Percentiles rank a stretch among this genome's conserved stretches.
phyloP scores from a whole-genome alignment of 2,113 vertebrate species.

The Macquaria australasica region DNA sequence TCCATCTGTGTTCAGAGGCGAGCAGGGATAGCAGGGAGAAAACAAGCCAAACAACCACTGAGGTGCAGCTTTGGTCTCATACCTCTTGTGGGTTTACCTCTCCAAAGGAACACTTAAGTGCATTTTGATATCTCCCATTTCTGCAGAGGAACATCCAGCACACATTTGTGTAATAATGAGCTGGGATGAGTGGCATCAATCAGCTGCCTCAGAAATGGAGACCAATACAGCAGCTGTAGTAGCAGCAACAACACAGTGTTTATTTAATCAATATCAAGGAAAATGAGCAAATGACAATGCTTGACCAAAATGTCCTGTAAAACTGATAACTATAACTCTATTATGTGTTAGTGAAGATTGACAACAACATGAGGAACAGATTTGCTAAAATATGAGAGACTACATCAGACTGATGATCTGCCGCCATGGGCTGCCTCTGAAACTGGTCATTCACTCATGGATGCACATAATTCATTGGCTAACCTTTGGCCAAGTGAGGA shows the following conservation, averaged over 20 bases:
- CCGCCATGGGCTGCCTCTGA: background rate
- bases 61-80: conserved; percentile 56
- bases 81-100: conserved; percentile 51
- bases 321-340: background rate
- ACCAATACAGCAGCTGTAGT: conserved; percentile 16
- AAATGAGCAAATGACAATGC: background rate
- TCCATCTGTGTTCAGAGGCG: conserved; percentile 78
- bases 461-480: background rate
- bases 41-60: conserved; percentile 64
- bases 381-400: background rate
- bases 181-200: conserved; percentile 53
- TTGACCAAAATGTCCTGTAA: background rate
- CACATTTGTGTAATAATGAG: conserved; percentile 45
- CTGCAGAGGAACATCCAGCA: background rate
- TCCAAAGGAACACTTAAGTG: conserved; percentile 35
- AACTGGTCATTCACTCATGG: background rate
- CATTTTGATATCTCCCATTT: conserved; percentile 43
- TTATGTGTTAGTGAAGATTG: background rate
- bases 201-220: conserved; percentile 19
- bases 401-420: background rate
- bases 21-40: conserved; percentile 46
- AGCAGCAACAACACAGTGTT: background rate
- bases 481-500: background rate
- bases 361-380: background rate
- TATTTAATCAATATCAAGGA: conserved; percentile 16